These are phyloP conservation scores for Ctenosaura bakeri DNA, from an alignment of 2,797 vertebrate genomes.

Conservation along the genomic window DNA sequence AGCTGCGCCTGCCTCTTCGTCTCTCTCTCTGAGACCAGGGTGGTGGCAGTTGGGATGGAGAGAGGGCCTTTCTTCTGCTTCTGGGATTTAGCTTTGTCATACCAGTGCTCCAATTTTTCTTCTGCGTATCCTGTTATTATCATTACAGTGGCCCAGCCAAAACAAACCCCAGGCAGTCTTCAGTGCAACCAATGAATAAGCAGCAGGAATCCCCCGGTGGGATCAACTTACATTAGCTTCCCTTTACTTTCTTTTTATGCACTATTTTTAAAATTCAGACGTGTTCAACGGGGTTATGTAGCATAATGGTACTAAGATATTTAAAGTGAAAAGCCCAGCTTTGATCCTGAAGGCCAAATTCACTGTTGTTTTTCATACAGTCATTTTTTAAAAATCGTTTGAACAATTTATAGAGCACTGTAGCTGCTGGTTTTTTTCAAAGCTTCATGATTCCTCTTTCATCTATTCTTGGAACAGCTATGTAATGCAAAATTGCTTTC, in stretches of 20 bases:
- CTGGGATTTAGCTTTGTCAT: conserved; percentile 40
- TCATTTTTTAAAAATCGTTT: neutral
- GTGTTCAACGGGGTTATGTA: neutral
- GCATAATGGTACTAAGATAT: neutral
- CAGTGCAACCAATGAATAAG: conserved; percentile 7
- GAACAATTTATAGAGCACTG: neutral
- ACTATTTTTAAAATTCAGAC: too few relatives aligned
- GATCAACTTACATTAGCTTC: neutral
- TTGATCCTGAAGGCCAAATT: neutral
- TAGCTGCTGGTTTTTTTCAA: neutral
- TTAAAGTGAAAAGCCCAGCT: neutral
- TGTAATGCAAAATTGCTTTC: neutral
- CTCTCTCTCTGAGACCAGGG: too few relatives aligned
- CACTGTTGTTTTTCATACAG: neutral
- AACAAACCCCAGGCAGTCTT: conserved; percentile 10
- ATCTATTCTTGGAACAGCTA: neutral
- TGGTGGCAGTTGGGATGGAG: too few relatives aligned
- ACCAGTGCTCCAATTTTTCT: conserved; percentile 25
- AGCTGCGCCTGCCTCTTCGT: too few relatives aligned
- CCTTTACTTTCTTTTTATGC: neutral
- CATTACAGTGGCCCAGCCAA: neutral
- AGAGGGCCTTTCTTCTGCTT: too few relatives aligned
- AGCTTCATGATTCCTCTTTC: neutral
- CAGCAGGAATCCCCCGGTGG: neutral
- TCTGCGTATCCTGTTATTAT: conserved; percentile 38